These are phyloP conservation scores for Apotomis capreana DNA, from an alignment of 2,888 invertebrate species.

Conservation along the genomic window DNA sequence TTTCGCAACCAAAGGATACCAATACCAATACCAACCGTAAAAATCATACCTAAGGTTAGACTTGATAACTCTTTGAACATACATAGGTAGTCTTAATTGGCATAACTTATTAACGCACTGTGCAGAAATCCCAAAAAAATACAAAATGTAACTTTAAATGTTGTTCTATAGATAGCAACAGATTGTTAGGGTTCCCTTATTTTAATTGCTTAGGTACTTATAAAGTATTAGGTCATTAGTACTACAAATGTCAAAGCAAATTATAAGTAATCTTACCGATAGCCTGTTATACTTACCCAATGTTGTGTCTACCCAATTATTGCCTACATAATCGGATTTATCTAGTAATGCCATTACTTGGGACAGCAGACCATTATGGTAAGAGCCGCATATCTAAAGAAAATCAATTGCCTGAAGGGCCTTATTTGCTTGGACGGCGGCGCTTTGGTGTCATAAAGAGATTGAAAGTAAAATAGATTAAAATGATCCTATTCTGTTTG, in stretches of 20 bases:
- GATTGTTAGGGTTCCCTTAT: background rate
- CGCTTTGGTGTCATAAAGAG: background rate
- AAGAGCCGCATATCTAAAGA: background rate
- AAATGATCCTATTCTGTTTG: slow-evolving; percentile 20
- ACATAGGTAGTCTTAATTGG: no score
- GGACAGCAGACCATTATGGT: slow-evolving; percentile 38
- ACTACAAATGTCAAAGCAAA: background rate
- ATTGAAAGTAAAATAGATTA: slow-evolving; percentile 24
- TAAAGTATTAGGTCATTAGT: background rate
- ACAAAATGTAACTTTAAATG: no score
- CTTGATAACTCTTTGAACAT: no score
- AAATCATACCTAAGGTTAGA: no score
- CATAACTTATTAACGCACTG: no score
- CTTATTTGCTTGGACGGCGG: background rate
- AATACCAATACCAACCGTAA: no score
- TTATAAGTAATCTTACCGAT: slow-evolving; percentile 18
- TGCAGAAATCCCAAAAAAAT: no score
- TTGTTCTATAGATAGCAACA: no score
- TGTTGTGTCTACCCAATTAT: slow-evolving; percentile 56
- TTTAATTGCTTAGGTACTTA: background rate
- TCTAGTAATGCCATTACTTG: slow-evolving; percentile 61
- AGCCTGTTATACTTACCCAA: slow-evolving; percentile 46
- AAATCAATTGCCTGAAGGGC: background rate
- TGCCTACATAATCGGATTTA: slow-evolving; percentile 59
- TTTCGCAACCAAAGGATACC: no score